Base-by-base conservation (phyloP, 2,888 invertebrate species). In the Leptinotarsa juncta region DNA sequence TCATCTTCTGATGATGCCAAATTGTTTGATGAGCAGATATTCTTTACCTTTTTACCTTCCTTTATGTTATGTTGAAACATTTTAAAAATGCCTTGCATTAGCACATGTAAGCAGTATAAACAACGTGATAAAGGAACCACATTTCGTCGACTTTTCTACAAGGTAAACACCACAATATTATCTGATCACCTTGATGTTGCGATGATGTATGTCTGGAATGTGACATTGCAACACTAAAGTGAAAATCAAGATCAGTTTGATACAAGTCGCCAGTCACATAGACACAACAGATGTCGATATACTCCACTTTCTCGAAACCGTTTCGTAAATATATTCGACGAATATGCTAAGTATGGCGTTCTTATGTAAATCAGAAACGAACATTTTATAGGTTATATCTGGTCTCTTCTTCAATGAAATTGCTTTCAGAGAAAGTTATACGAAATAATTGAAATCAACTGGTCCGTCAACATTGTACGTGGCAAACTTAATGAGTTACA, bases 161-260 rank as follows among this genome's bases (percentile, higher is more conserved):
- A 14, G 53, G 18, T 53, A 12, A 53, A 53, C 18, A 53, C 53
- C 53, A 3, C n/a, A 53, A 53, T 42, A 10, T 18, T 53, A 0
- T 18, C 18, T 53, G 18, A 53, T 18, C 12, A 18, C 53, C 53
- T 53, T 53, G 53, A 53, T 53, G 18, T 32, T 32, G 32, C 1
- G 7, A 32, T 18, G 5, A 32, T 18, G 20, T 23, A 18, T 57
- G 12, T 57, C 14, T 14, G 20, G 57, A 14, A 57, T 23, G 57
- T 57, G 57, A 57, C 23, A 57, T 57, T 57, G 57, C 57, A 57
- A 57, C 57, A 57, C 23, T 15, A 14, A 14, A 23, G 23, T 57
- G 57, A 57, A 57, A 57, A 57, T 57, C 23, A 57, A 53, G 53
- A 53, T n/a, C 53, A 53, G 18, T 18, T 18, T n/a, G 53, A 7